Conservation (phyloP, 2,888 invertebrate genomes). For the Agrochola lychnidis region DNA sequence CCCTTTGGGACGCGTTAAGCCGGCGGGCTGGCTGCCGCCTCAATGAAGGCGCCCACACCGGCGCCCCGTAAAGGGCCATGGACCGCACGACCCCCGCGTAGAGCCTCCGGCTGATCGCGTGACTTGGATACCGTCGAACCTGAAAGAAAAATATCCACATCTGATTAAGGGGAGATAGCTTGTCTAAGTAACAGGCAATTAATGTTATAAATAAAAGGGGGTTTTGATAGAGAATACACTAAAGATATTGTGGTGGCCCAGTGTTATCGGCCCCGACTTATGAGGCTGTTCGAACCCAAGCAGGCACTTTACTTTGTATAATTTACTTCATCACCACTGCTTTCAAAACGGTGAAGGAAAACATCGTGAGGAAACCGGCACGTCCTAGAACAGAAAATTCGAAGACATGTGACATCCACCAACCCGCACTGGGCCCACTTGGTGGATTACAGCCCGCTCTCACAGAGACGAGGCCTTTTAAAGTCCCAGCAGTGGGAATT, state of each 20-base stretch:
- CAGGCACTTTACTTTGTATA: not conserved
- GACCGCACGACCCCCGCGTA: too few relatives aligned
- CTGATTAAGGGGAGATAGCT: constrained; percentile 27
- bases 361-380: not conserved
- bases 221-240: not conserved
- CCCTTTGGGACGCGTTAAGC: too few relatives aligned
- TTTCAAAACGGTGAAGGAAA: not conserved
- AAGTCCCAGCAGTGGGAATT: not conserved
- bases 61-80: too few relatives aligned
- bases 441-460: not conserved
- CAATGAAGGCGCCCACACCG: too few relatives aligned
- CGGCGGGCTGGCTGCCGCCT: too few relatives aligned
- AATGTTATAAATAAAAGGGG: constrained; percentile 24
- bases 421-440: not conserved
- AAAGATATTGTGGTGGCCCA: not conserved
- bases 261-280: too few relatives aligned
- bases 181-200: constrained; percentile 32
- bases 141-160: constrained; percentile 38
- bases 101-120: too few relatives aligned
- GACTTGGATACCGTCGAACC: constrained; percentile 40
- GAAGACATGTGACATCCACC: not conserved
- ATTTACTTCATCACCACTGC: not conserved
- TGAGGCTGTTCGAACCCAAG: not conserved
- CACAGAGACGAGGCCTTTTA: not conserved
- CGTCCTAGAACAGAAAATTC: not conserved